Conservation (phyloP, 2,888 invertebrate genomes). For the Drosophila tanythrix region DNA sequence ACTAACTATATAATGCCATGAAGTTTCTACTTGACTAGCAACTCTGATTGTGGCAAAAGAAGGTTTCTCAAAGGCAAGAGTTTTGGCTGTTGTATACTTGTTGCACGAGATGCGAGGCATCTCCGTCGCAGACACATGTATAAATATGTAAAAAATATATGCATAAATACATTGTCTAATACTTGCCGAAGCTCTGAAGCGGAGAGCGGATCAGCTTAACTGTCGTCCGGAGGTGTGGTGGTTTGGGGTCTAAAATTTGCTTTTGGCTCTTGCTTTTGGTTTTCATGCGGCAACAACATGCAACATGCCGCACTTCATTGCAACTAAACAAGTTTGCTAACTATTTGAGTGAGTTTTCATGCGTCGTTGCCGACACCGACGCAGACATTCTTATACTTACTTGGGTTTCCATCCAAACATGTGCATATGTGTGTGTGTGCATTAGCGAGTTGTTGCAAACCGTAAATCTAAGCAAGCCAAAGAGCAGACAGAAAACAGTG, state of each 20-base stretch:
- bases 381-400: slow-evolving; percentile 52
- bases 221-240: slow-evolving; percentile 44
- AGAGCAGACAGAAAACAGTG: slow-evolving; percentile 69
- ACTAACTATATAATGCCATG: not conserved
- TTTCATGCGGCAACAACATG: slow-evolving; percentile 19
- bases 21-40: not conserved
- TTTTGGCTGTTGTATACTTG: not conserved
- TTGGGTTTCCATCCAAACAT: slow-evolving; percentile 36
- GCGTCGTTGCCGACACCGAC: slow-evolving; percentile 41
- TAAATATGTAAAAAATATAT: not conserved
- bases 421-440: slow-evolving; percentile 9
- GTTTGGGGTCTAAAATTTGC: slow-evolving; percentile 58
- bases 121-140: slow-evolving; percentile 2
- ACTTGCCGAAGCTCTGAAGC: slow-evolving; percentile 55
- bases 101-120: not conserved
- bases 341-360: slow-evolving; percentile 74
- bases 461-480: slow-evolving; percentile 59
- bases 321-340: slow-evolving; percentile 72
- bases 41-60: not conserved
- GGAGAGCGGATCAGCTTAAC: slow-evolving; percentile 54
- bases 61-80: not conserved
- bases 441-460: slow-evolving; percentile 50
- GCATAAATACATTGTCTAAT: slow-evolving; percentile 73
- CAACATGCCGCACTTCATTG: slow-evolving; percentile 67
- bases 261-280: slow-evolving; percentile 43